phyloP scores from a whole-genome alignment of 2,797 vertebrate species.

The Mormyrus proboscirostris region DNA sequence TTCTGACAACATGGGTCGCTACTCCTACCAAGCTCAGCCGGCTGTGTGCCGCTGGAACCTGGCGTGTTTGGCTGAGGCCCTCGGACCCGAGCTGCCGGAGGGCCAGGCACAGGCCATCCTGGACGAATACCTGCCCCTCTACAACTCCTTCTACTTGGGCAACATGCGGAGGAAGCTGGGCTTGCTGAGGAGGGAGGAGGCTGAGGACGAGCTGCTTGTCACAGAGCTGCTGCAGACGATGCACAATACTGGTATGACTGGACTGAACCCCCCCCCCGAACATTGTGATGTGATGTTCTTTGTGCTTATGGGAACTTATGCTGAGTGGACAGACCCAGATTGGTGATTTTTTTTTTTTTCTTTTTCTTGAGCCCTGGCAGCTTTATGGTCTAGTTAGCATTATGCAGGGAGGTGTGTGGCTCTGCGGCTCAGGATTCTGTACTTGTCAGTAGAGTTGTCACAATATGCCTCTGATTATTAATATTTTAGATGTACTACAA shows the following conservation, averaged over 20 bases:
- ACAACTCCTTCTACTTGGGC: constrained; percentile 72
- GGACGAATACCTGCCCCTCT: constrained; percentile 74
- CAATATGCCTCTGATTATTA: background rate
- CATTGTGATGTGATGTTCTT: background rate
- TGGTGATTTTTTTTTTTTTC: background rate
- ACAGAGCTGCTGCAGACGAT: constrained; percentile 81
- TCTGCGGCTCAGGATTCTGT: background rate
- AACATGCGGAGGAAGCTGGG: constrained; percentile 93
- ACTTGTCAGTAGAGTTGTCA: background rate
- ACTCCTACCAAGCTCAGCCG: constrained; percentile 86
- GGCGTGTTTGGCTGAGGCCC: constrained; percentile 79
- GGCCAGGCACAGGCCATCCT: constrained; percentile 66
- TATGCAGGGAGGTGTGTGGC: background rate
- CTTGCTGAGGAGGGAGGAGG: constrained; percentile 65
- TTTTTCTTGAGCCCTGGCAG: background rate
- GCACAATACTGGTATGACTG: constrained; percentile 77
- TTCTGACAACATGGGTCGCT: constrained; percentile 83
- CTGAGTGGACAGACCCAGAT: background rate
- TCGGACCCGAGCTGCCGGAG: constrained; percentile 78
- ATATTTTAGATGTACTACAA: background rate
- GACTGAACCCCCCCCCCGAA: background rate
- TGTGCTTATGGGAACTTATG: background rate
- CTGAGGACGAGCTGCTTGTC: constrained; percentile 74
- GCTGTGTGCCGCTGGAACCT: constrained; percentile 93
- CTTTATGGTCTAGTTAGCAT: background rate